These are phyloP conservation scores for Pogonomyrmex barbatus DNA, from an alignment of 1,140 invertebrate genomes.

Conservation along the genomic window DNA sequence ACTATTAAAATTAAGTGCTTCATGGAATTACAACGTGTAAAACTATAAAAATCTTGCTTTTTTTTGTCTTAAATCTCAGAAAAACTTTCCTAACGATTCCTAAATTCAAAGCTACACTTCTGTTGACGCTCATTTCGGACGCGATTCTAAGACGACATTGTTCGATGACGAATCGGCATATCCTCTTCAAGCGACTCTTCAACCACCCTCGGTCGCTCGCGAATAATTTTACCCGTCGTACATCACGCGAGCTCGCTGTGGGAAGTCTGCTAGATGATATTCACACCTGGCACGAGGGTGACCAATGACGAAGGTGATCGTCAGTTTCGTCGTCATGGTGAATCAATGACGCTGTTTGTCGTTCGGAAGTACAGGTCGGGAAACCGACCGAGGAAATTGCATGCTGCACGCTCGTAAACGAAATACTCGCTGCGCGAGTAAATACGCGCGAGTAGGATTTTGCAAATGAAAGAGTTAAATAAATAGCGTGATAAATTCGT, in stretches of 20 bases:
- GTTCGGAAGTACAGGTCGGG: conserved; percentile 32
- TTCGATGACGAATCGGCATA: conserved; percentile 12
- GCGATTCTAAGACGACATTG: not conserved
- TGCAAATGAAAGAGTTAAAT: conserved; percentile 9
- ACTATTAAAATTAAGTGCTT: not conserved
- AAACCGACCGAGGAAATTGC: conserved; percentile 42
- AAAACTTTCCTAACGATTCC: not conserved
- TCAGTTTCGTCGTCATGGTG: conserved; percentile 67
- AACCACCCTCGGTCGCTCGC: not conserved
- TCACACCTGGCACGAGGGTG: not conserved
- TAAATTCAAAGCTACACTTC: not conserved
- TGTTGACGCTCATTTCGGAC: not conserved
- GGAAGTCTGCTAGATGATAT: conserved; percentile 25
- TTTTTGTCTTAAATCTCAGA: not conserved
- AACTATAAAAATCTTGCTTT: not conserved
- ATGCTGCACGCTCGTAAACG: not conserved
- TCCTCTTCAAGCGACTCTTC: conserved; percentile 33
- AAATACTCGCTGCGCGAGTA: not conserved
- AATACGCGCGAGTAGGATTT: conserved; percentile 7
- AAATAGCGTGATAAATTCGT: not conserved
- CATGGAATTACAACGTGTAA: not conserved
- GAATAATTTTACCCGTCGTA: conserved; percentile 3
- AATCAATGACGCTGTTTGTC: conserved; percentile 67
- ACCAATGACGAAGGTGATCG: conserved; percentile 63
- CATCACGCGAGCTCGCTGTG: conserved; percentile 22